Base-by-base conservation (phyloP, 37 sponge, comb jelly and placozoan species). In the Amphimedon queenslandica region DNA sequence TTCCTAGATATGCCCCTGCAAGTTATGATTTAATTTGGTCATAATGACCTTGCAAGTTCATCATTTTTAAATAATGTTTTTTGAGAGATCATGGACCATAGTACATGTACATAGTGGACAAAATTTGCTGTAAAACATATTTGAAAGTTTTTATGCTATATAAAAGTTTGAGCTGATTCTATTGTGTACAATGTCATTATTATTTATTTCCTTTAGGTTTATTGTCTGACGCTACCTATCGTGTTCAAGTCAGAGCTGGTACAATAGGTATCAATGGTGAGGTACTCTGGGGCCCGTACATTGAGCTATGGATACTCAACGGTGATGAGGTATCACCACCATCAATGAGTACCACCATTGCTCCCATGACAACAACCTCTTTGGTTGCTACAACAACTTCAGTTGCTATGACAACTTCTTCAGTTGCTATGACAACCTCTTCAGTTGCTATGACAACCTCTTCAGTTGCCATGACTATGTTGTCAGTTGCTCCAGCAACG, bases 251-350 rank as follows among this genome's bases (percentile, higher is more conserved):
- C 24, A 64, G 80, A 34, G 89, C 80, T 1, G 58, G 76, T 10
- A 89, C 89, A 0, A 57, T 72, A 5, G 84, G 80, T 32, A 47
- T 40, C 10, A 43, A 2, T 1, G 82, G 78, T 0, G 74, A 56
- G 33, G 58, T 39, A 3, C 76, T 89, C 37, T 83, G 72, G 76
- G 89, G 89, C 24, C 76, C 74, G 1, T 75, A 42, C 34, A 64
- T 65, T 6, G 58, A 39, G 18, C 73, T 79, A 20, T 43, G 84
- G 42, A 71, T 89, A 16, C 40, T 28, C 21, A 71, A 89, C 79
- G 89, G 88, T 82, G n/a, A n/a, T n/a, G n/a, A n/a, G n/a, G n/a
- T n/a, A n/a, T n/a, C n/a, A n/a, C n/a, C n/a, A n/a, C n/a, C n/a
- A n/a, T n/a, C n/a, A n/a, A n/a, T n/a, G n/a, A n/a, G n/a, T n/a